Evolutionary conservation across 1,140 invertebrate genomes (phyloP), one percentile per base, ranked within the genome.

Genomic region (Stegodyphus dumicola): DNA sequence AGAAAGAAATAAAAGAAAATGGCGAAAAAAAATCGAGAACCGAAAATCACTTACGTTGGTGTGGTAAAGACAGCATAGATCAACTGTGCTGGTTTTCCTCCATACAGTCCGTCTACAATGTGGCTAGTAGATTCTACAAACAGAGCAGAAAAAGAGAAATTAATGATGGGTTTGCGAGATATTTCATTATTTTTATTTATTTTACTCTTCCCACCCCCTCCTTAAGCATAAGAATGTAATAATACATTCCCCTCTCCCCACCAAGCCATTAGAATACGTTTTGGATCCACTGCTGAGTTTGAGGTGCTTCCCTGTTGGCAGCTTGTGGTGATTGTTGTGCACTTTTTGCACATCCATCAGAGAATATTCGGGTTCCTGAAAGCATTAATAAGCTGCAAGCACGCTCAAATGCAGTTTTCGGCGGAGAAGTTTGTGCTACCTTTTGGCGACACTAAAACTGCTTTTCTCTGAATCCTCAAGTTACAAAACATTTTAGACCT

Each of bases 1-100:
- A 56, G 51, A 71, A 18, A 54, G 71, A 64, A 48, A 18, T 69
- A 69, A 69, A 17, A 17, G 51, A 53, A 33, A 54, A 56, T 67
- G 53, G 18, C 13, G 73, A 60, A 3, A n/a, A 53, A 67, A 15
- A 60, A 60, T 60, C 56, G 60, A 83, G 80, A 83, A 13, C 66
- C 17, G 84, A 73, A 76, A 87, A 86, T 77, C 83, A 87, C 87
- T 87, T 87, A 87, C 87, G 89, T 87, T 6, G 97, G 96, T 0
- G 98, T 99, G 64, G 96, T 98, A 90, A 99, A 98, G 5, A 99
- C 95, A 13, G 95, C 97, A 91, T 99, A 99, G 60, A 99, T 94
- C 89, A 99, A 92, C 89, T 97, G 92, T 18, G 92, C 91, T 53
- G 93, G 92, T 56, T 93, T 92, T 9, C 92, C 92, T 76, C 92